Evolutionary conservation across 2,113 vertebrate species (phyloP), one percentile per base, ranked within the genome.

Genomic region (Alouatta palliata): DNA sequence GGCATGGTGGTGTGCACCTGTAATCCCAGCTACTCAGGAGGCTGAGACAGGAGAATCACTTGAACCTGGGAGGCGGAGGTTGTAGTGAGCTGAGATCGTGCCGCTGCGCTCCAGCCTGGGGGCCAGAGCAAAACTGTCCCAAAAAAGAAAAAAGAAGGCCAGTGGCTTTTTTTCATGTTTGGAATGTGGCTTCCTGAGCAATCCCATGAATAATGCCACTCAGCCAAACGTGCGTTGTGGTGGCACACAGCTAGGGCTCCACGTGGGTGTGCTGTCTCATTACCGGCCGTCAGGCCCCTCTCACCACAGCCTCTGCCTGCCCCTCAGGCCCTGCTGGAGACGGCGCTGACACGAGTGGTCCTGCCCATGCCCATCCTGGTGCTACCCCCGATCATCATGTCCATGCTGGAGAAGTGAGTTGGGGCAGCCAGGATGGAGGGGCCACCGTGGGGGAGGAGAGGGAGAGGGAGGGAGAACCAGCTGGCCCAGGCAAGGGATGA

Each of bases 311-410:
- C 52, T 96, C 87, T 95, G 80, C 77, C 92, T 73, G 37, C 83
- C 52, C 73, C 91, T 0, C 99, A 99, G 99, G 99, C 99, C 70
- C 99, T 99, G 97, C 73, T 99, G 73, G 99, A 99, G 98, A 99
- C 99, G 0, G 99, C 99, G 32, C 98, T 99, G 98, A 99, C 99
- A 1, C 98, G 99, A 91, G 99, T 99, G 94, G 99, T 99, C 90
- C 98, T 99, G n/a, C 99, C 99, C 3, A 99, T 99, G 99, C 99
- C 99, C 20, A 99, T 99, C 92, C 99, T 99, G 98, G 98, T 99
- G 95, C 99, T 99, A 80, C 99, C 99, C 91, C 99, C 99, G 2
- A 97, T 99, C 91, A 98, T 99, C 98, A 99, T 99, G 99, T 98
- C 99, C 83, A 94, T 98, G 87, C 99, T 99, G 98, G 99, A 99